Conservation (phyloP, 2,113 vertebrate genomes). For the Oncorhynchus keta region DNA sequence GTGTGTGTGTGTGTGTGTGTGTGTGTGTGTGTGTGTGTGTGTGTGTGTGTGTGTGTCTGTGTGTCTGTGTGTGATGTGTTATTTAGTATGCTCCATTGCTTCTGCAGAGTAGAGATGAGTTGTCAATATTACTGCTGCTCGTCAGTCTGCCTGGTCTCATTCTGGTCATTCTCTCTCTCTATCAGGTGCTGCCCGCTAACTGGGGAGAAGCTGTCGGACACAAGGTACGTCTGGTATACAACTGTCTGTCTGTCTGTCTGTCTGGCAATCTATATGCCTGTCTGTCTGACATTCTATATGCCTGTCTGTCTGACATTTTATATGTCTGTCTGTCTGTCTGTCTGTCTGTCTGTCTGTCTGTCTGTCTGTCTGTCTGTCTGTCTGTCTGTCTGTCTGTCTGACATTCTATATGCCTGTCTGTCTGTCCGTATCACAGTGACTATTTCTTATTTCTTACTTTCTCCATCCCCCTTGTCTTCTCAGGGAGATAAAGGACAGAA, state of each 20-base stretch:
- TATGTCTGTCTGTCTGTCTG: no score
- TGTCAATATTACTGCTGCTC: slow-evolving; percentile 39
- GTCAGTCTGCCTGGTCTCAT: slow-evolving; percentile 22
- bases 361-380: no score
- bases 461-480: background rate
- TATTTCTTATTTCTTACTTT: no score
- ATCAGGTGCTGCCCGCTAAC: slow-evolving; percentile 63
- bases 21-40: no score
- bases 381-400: no score
- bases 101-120: no score
- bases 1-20: background rate
- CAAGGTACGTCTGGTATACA: slow-evolving; percentile 59
- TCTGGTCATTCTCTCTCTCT: slow-evolving; percentile 22
- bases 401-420: no score
- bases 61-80: slow-evolving; percentile 19
- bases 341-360: no score
- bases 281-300: background rate
- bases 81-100: slow-evolving; percentile 46
- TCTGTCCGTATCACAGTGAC: background rate
- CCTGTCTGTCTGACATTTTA: no score
- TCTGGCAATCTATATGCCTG: background rate
- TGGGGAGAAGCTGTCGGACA: slow-evolving; percentile 62
- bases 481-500: slow-evolving; percentile 89
- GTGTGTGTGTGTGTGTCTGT: no score
- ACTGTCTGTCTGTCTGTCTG: no score